Conservation (phyloP, 2,113 vertebrate species). For the Xenopus borealis region DNA sequence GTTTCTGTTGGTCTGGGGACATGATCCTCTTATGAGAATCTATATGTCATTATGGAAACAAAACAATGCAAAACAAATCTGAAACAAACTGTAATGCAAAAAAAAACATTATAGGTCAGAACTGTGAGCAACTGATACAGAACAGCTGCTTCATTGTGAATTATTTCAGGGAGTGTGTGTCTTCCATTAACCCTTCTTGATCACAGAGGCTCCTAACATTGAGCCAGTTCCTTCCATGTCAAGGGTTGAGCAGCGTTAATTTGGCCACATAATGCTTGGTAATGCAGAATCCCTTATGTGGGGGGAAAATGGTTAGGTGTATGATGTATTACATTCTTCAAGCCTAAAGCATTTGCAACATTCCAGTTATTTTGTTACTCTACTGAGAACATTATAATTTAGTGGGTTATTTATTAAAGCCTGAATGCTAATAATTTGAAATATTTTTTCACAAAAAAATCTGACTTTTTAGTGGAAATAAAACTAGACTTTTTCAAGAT, state of each 20-base stretch:
- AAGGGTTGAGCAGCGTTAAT: not conserved
- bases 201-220: not conserved
- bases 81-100: conserved; percentile 7
- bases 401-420: too few relatives aligned
- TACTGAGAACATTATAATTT: not conserved
- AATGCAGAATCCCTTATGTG: too few relatives aligned
- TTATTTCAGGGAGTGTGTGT: not conserved
- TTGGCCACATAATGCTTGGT: too few relatives aligned
- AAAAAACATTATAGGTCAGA: conserved; percentile 12
- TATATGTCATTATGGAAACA: not conserved
- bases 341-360: too few relatives aligned
- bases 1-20: not conserved
- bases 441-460: too few relatives aligned
- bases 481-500: too few relatives aligned
- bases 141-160: conserved; percentile 24
- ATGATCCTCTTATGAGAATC: conserved; percentile 3
- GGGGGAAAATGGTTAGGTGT: too few relatives aligned
- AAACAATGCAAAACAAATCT: not conserved
- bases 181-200: too few relatives aligned
- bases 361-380: too few relatives aligned
- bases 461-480: too few relatives aligned
- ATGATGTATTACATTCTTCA: too few relatives aligned
- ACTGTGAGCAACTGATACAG: conserved; percentile 1
- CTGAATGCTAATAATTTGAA: too few relatives aligned
- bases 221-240: not conserved